These are phyloP conservation scores for Nomada lathburiana DNA, from an alignment of 2,888 invertebrate species.

Conservation along the genomic window DNA sequence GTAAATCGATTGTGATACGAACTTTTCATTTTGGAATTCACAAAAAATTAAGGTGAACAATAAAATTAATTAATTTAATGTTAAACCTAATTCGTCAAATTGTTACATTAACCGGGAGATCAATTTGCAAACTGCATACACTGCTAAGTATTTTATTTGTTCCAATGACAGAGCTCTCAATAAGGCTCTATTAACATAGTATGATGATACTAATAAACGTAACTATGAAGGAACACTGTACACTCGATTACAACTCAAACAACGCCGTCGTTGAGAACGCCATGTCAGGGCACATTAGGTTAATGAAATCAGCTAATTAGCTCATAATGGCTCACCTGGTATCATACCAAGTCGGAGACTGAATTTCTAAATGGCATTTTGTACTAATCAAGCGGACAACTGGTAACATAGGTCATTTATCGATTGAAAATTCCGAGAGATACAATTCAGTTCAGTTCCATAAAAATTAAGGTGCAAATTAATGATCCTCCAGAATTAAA, in stretches of 20 bases:
- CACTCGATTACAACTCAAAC: constrained; percentile 9
- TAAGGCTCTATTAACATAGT: background rate
- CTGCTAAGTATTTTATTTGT: background rate
- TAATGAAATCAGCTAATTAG: constrained; percentile 61
- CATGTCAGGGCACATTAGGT: constrained; percentile 45
- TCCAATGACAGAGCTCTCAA: background rate
- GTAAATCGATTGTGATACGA: too few relatives aligned
- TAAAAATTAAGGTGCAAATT: too few relatives aligned
- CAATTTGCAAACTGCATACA: background rate
- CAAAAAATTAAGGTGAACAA: too few relatives aligned
- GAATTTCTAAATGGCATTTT: background rate
- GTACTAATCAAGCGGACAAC: background rate
- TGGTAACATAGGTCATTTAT: background rate
- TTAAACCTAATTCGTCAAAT: too few relatives aligned
- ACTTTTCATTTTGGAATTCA: too few relatives aligned
- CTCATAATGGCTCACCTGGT: constrained; percentile 20
- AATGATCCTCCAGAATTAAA: too few relatives aligned
- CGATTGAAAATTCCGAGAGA: background rate
- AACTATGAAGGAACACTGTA: background rate
- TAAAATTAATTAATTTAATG: too few relatives aligned
- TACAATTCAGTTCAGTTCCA: too few relatives aligned
- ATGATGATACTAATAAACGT: background rate
- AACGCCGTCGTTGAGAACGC: constrained; percentile 8
- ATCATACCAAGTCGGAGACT: background rate
- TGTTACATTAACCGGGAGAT: background rate